These are phyloP conservation scores for Campylomormyrus numenius DNA, from an alignment of 2,113 vertebrate genomes.

Conservation along the genomic window DNA sequence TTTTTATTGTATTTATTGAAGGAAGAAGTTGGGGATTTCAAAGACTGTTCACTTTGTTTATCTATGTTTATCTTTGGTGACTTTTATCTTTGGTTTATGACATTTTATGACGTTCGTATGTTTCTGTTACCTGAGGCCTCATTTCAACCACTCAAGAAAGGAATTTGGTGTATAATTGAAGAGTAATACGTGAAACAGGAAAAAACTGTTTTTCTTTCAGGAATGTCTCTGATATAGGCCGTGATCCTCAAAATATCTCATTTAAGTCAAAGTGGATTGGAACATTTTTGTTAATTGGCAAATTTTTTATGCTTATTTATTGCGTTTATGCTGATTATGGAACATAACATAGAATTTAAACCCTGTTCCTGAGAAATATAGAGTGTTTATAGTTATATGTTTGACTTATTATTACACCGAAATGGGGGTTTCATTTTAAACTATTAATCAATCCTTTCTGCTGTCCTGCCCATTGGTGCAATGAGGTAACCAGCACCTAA, in stretches of 20 bases:
- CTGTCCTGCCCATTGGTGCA: background rate
- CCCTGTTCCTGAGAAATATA: background rate
- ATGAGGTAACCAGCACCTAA: background rate
- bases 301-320: background rate
- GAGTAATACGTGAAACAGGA: background rate
- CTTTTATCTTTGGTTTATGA: constrained; percentile 62
- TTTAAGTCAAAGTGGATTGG: background rate
- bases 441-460: background rate
- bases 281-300: background rate
- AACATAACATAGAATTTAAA: background rate
- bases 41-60: constrained; percentile 65
- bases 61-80: constrained; percentile 69
- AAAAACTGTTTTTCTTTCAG: background rate
- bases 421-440: background rate
- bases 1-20: constrained; percentile 43
- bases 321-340: background rate
- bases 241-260: background rate
- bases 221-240: background rate
- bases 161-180: background rate
- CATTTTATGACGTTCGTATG: constrained; percentile 42
- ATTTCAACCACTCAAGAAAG: background rate
- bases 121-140: background rate
- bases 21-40: constrained; percentile 60
- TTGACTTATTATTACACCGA: background rate
- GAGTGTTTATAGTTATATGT: background rate